Conservation (phyloP, 2,888 invertebrate genomes). For the Leptopilina myrica region DNA sequence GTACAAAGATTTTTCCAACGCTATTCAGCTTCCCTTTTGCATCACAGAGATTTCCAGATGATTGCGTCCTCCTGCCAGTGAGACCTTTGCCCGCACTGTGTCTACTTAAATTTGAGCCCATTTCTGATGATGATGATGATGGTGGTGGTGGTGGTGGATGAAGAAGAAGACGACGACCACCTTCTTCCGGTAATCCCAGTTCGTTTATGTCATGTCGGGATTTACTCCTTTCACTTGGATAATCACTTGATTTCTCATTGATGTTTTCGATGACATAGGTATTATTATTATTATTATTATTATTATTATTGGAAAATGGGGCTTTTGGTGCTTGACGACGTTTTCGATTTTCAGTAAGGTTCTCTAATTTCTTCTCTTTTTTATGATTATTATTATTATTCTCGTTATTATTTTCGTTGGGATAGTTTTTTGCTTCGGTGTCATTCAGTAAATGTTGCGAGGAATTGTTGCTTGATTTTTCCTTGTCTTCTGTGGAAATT, state of each 20-base stretch:
- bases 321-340: background rate
- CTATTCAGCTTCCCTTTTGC: slow-evolving; percentile 73
- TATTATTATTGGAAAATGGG: slow-evolving; percentile 2
- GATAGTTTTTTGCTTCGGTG: slow-evolving; percentile 33
- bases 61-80: slow-evolving; percentile 84
- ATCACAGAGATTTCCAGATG: slow-evolving; percentile 87
- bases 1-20: slow-evolving; percentile 72
- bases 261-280: slow-evolving; percentile 67
- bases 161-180: slow-evolving; percentile 46
- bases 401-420: slow-evolving; percentile 54
- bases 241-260: slow-evolving; percentile 65
- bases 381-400: slow-evolving; percentile 54
- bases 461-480: background rate
- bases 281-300: slow-evolving; percentile 54
- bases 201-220: slow-evolving; percentile 66
- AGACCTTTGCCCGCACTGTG: slow-evolving; percentile 83
- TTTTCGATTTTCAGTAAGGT: slow-evolving; percentile 48
- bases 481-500: background rate
- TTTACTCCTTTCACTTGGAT: slow-evolving; percentile 71
- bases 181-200: slow-evolving; percentile 43
- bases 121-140: slow-evolving; percentile 72
- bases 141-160: slow-evolving; percentile 44
- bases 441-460: background rate
- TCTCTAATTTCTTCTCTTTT: slow-evolving; percentile 49
- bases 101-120: slow-evolving; percentile 89